phyloP scores from a whole-genome alignment of 2,113 vertebrate species.

The Charina bottae region DNA sequence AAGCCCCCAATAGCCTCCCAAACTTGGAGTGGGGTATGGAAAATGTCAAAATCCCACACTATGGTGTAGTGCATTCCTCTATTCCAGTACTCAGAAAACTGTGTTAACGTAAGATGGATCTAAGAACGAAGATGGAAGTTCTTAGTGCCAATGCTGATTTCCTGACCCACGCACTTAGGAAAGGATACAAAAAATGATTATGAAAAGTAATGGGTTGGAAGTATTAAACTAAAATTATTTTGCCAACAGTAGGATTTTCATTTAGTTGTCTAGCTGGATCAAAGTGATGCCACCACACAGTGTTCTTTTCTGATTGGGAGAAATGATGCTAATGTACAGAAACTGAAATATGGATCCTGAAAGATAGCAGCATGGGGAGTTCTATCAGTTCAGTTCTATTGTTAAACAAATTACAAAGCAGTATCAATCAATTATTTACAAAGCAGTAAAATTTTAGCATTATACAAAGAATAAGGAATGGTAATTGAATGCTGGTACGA shows the following conservation, averaged over 20 bases:
- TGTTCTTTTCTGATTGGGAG: not conserved
- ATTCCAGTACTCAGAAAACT: not conserved
- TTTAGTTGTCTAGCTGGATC: not conserved
- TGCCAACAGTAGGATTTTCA: not conserved
- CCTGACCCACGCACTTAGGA: not conserved
- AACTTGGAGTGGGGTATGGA: not conserved
- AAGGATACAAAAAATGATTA: not conserved
- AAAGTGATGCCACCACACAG: not conserved
- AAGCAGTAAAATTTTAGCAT: not conserved
- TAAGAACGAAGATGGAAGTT: not conserved
- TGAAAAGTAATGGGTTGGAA: not conserved
- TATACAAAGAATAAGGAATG: not conserved
- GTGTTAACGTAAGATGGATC: not conserved
- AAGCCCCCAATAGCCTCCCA: not conserved
- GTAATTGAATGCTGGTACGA: not conserved
- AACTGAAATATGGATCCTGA: not conserved
- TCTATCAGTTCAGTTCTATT: not conserved
- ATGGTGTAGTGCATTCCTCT: not conserved
- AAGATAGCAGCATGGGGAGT: not conserved
- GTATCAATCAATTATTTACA: no score
- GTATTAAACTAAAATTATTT: not conserved
- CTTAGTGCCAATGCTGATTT: not conserved
- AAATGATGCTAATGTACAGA: not conserved
- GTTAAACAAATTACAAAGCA: not conserved
- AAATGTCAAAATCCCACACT: no score